Conservation (phyloP, 1,140 invertebrate genomes). For the Uloborus diversus region DNA sequence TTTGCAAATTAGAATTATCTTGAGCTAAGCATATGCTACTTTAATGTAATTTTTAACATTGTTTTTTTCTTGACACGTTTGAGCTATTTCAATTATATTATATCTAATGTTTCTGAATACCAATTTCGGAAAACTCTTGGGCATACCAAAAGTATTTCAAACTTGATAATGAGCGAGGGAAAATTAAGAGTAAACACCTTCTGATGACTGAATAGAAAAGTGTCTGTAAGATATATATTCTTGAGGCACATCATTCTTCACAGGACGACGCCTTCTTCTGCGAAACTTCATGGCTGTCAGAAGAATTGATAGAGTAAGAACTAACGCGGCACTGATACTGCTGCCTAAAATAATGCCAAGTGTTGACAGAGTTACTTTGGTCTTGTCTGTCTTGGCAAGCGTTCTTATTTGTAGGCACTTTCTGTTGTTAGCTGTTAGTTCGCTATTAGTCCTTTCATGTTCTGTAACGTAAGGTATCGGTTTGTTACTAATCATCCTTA, state of each 20-base stretch:
- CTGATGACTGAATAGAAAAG: constrained; percentile 65
- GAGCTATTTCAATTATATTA: no score
- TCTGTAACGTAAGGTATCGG: constrained; percentile 57
- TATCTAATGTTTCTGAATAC: no score
- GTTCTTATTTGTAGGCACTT: constrained; percentile 61
- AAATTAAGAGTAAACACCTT: constrained; percentile 58
- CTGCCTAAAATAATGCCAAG: constrained; percentile 86
- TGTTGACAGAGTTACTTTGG: constrained; percentile 58
- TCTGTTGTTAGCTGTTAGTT: constrained; percentile 57
- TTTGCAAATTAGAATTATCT: no score
- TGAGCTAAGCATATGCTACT: no score
- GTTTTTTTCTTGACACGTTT: no score
- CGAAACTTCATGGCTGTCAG: constrained; percentile 86
- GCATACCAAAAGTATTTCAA: no score
- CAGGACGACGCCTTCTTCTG: constrained; percentile 76
- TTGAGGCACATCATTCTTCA: constrained; percentile 67
- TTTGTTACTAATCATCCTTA: constrained; percentile 54
- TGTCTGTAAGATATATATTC: constrained; percentile 79
- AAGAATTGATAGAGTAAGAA: constrained; percentile 80
- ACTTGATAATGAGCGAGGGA: no score
- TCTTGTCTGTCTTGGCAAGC: constrained; percentile 58
- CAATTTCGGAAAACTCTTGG: no score
- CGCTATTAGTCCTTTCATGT: constrained; percentile 30
- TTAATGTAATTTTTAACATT: no score
- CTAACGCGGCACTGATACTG: constrained; percentile 84